Percentiles rank a stretch among this genome's conserved stretches.
Evolutionary conservation across 2,888 invertebrate genomes (phyloP).

Genomic region (Lottia gigantea): DNA sequence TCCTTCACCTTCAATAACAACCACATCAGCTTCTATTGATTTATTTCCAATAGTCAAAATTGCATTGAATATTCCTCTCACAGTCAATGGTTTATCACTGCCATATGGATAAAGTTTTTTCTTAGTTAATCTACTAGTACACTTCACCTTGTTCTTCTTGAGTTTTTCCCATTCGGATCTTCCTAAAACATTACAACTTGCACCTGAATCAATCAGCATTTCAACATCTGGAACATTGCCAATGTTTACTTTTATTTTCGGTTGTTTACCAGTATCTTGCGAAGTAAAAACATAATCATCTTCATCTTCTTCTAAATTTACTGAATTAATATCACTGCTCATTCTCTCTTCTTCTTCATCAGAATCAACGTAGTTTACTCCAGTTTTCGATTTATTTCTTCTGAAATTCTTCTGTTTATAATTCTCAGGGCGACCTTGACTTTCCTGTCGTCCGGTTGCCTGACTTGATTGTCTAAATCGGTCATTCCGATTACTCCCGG

Average conservation of each 20-base stretch:
- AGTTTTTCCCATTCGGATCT: background rate
- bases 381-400: too few relatives aligned
- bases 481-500: too few relatives aligned
- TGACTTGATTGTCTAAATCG: too few relatives aligned
- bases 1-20: background rate
- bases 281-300: too few relatives aligned
- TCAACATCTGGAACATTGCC: slow-evolving; percentile 1
- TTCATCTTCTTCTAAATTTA: too few relatives aligned
- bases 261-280: too few relatives aligned
- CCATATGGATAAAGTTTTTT: background rate
- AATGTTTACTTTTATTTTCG: background rate
- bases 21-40: background rate
- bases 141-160: background rate
- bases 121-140: background rate
- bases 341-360: too few relatives aligned
- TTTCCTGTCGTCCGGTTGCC: too few relatives aligned
- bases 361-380: too few relatives aligned
- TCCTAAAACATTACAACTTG: background rate
- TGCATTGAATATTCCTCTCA: background rate
- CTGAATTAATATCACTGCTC: too few relatives aligned
- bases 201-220: background rate
- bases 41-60: background rate
- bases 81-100: background rate
- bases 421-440: too few relatives aligned
- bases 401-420: too few relatives aligned